Evolutionary conservation across 2,888 invertebrate genomes (phyloP), one percentile per base, ranked within the genome.

Genomic region (Temnothorax unifasciatus): DNA sequence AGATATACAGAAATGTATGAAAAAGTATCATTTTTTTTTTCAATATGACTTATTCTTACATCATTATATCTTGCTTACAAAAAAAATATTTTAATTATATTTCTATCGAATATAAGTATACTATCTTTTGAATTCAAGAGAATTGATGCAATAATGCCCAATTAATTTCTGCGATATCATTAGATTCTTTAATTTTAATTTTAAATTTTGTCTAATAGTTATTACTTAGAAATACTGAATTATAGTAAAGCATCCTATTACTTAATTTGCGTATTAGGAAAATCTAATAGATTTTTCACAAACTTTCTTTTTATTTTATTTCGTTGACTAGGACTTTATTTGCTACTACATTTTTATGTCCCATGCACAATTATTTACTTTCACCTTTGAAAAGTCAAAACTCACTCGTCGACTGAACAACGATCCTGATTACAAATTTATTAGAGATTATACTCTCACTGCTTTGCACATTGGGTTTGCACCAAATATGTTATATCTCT

Each of bases 391-490:
- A 75, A 86, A 84, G 83, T 88, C 83, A 88, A 81, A 88, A 81
- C 85, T 88, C 82, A 66, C 68, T 85, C 82, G 85, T 90, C 85
- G 86, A 90, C 82, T 85, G 84, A 85, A 86, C 87, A 90, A 88
- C 83, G 89, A 88, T 87, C 85, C 89, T 88, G 83, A 84, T 88
- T 87, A 87, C 79, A 83, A 88, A 59, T 90, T 85, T 83, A 82
- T 75, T 81, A 87, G 47, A 88, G 86, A 52, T 82, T 86, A 86
- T 90, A 81, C 86, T 85, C 83, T 89, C 83, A 73, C 89, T 87
- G 85, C 88, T 90, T 89, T 89, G 89, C 91, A 89, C 88, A 89
- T 88, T 87, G 83, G 88, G 84, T 88, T 91, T 90, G 86, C 88
- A 87, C 85, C 83, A 81, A 91, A 85, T 71, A 41, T 64, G 15